Evolutionary conservation across 1,140 invertebrate genomes (phyloP).

Genomic region (Brachystomella parvula): DNA sequence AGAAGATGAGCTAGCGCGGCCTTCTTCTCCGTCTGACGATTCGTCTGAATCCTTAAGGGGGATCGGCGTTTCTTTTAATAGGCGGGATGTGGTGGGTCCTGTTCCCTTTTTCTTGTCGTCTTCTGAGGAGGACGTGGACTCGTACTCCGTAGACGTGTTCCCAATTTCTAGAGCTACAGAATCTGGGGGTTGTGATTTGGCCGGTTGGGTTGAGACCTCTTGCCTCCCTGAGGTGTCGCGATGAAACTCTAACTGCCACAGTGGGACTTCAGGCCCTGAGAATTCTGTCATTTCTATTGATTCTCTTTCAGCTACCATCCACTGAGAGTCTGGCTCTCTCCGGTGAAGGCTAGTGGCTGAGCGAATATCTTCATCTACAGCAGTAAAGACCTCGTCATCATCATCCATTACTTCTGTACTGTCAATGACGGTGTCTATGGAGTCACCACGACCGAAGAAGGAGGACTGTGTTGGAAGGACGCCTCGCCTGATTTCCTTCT

Average conservation of each 20-base stretch:
- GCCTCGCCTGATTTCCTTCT: neutral
- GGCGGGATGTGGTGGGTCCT: constrained; percentile 27
- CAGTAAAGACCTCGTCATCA: constrained; percentile 29
- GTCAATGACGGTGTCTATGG: constrained; percentile 50
- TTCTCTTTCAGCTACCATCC: constrained; percentile 48
- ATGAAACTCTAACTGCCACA: constrained; percentile 41
- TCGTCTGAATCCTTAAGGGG: constrained; percentile 44
- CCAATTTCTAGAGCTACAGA: constrained; percentile 29
- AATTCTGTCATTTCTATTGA: constrained; percentile 51
- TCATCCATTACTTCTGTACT: constrained; percentile 28
- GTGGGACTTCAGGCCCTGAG: constrained; percentile 42
- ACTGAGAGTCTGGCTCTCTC: constrained; percentile 18
- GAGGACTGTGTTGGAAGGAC: constrained; percentile 12
- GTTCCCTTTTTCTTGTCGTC: constrained; percentile 11
- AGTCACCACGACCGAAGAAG: constrained; percentile 45
- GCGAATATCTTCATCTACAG: constrained; percentile 8
- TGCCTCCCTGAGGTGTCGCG: constrained; percentile 20
- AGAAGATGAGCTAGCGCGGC: constrained; percentile 10
- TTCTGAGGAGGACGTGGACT: constrained; percentile 27
- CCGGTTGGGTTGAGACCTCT: neutral
- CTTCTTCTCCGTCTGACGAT: constrained; percentile 44
- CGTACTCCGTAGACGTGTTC: constrained; percentile 26
- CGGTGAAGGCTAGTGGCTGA: constrained; percentile 2
- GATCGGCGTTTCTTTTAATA: constrained; percentile 25
- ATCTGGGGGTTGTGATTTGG: neutral